Evolutionary conservation across 2,113 vertebrate genomes (phyloP).

Genomic region (Catharus bicknelli): DNA sequence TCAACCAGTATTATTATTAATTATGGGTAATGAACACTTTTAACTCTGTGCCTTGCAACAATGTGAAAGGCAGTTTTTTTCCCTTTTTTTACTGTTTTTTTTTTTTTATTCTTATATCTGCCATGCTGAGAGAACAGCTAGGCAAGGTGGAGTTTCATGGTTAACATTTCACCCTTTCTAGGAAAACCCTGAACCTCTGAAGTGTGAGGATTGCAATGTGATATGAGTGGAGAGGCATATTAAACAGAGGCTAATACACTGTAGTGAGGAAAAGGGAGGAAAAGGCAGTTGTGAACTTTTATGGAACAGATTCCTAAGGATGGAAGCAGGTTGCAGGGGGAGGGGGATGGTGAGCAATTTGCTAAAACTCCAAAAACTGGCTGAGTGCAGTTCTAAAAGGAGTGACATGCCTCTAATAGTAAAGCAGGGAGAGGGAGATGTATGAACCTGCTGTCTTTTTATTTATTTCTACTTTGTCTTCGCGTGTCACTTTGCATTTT

Average conservation of each 20-base stretch:
- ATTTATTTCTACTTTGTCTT: not conserved
- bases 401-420: not conserved
- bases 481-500: not conserved
- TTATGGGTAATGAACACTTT: not conserved
- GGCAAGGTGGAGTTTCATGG: not conserved
- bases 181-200: not conserved
- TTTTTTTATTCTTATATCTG: not conserved
- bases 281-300: not conserved
- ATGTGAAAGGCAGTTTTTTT: not conserved
- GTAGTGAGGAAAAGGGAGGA: not conserved
- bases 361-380: not conserved
- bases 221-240: not conserved
- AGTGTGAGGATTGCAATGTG: not conserved
- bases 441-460: not conserved
- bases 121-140: not conserved
- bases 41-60: not conserved
- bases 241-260: not conserved
- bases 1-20: not conserved
- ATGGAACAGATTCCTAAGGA: not conserved
- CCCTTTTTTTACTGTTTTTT: not conserved
- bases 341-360: not conserved
- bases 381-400: not conserved
- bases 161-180: not conserved
- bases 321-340: not conserved
- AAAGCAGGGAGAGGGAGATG: not conserved